Percentiles rank a stretch among this genome's conserved stretches.
phyloP scores from a whole-genome alignment of 2,113 vertebrate species.

The Ia io region DNA sequence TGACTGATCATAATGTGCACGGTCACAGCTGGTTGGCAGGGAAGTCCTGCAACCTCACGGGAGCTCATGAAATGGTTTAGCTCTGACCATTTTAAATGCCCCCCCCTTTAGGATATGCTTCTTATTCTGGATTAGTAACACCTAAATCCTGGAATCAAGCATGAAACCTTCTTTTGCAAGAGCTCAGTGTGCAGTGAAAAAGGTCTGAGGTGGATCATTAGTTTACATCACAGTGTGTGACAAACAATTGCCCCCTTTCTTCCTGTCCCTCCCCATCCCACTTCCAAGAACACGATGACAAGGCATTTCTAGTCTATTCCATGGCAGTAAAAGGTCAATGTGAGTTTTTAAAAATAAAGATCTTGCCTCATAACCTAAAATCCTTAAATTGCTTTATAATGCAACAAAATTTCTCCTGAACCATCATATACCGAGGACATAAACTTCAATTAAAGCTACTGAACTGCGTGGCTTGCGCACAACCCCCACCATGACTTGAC shows the following conservation, averaged over 20 bases:
- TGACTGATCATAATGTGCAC: background rate
- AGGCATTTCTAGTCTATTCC: background rate
- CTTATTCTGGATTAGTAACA: constrained; percentile 54
- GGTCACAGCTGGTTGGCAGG: background rate
- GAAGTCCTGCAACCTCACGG: constrained; percentile 21
- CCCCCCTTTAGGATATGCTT: constrained; percentile 61
- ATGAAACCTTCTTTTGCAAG: constrained; percentile 6
- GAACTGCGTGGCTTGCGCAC: background rate
- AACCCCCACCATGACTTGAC: background rate
- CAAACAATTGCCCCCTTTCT: background rate
- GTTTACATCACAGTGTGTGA: constrained; percentile 38
- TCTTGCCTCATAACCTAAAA: constrained; percentile 27
- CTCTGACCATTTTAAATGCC: constrained; percentile 64
- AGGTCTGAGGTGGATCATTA: constrained; percentile 65
- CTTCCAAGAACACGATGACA: background rate
- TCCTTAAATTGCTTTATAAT: constrained; percentile 28
- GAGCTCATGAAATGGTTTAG: constrained; percentile 60
- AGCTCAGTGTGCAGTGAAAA: constrained; percentile 58
- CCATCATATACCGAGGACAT: rapidly evolving
- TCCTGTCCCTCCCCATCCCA: background rate
- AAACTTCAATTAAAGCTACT: background rate
- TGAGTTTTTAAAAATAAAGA: background rate
- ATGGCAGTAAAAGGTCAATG: background rate
- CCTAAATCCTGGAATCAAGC: constrained; percentile 48
- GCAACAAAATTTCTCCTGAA: background rate